Conservation (phyloP, 2,797 vertebrate species). For the Odontamblyopus lacepedii region DNA sequence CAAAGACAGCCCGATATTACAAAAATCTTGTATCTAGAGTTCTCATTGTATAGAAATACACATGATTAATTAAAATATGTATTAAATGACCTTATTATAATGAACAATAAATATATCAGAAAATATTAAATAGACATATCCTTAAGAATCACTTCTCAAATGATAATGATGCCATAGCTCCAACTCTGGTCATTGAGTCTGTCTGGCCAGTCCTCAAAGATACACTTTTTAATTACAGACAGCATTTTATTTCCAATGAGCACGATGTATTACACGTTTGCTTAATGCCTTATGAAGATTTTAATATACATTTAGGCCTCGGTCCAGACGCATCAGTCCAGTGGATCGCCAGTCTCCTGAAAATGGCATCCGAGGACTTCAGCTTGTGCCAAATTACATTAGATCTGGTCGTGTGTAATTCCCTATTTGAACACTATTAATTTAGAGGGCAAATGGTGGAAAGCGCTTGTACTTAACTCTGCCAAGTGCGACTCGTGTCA, state of each 20-base stretch:
- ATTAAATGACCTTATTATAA: neutral
- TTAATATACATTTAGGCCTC: conserved; percentile 37
- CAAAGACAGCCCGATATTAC: neutral
- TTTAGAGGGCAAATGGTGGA: conserved; percentile 51
- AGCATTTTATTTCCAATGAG: neutral
- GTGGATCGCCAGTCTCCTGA: conserved; percentile 29
- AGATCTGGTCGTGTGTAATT: conserved; percentile 45
- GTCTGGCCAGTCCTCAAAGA: conserved; percentile 3
- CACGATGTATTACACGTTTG: conserved; percentile 1
- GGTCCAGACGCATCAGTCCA: conserved; percentile 33
- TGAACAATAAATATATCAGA: too few species aligned
- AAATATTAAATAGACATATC: neutral
- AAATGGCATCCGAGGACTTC: conserved; percentile 30
- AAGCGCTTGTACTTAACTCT: conserved; percentile 41
- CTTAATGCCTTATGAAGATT: conserved; percentile 16
- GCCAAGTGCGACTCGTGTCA: conserved; percentile 52
- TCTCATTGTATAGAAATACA: too few species aligned
- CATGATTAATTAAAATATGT: too few species aligned
- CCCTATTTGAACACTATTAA: conserved; percentile 56
- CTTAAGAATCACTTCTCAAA: neutral
- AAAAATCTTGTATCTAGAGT: neutral
- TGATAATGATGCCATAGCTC: neutral
- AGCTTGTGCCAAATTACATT: conserved; percentile 57
- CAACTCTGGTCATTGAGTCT: neutral
- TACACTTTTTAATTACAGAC: neutral